These are phyloP conservation scores for Koerneria pararmatus DNA, from an alignment of 2,888 invertebrate genomes.

Conservation along the genomic window DNA sequence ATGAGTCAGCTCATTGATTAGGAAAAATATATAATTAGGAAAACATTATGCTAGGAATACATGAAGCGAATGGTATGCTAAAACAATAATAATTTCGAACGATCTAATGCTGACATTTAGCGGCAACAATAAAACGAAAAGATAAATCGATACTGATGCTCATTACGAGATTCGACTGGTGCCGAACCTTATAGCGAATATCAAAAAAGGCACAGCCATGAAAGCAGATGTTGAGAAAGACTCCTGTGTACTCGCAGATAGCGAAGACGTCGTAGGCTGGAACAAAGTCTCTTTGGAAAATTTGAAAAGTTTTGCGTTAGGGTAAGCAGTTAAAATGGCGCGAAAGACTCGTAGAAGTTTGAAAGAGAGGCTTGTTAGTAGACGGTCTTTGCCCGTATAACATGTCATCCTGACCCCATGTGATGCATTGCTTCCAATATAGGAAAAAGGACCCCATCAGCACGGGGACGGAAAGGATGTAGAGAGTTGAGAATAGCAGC, in stretches of 20 bases:
- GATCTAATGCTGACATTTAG: no score
- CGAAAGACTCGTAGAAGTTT: neutral
- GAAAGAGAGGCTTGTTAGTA: neutral
- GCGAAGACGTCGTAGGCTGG: constrained; percentile 58
- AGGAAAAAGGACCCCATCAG: constrained; percentile 52
- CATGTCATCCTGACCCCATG: constrained; percentile 42
- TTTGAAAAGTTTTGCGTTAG: neutral
- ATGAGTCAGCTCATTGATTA: no score
- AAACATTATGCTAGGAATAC: no score
- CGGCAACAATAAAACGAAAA: neutral
- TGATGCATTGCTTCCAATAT: constrained; percentile 58
- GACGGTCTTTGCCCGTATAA: neutral
- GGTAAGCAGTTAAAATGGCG: neutral
- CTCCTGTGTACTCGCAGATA: constrained; percentile 54
- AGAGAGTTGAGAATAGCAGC: constrained; percentile 45
- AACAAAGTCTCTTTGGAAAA: constrained; percentile 26
- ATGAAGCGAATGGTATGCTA: no score
- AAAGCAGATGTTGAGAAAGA: constrained; percentile 55
- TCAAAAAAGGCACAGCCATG: constrained; percentile 59
- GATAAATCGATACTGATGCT: neutral
- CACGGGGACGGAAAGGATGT: constrained; percentile 56
- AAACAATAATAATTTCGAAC: no score
- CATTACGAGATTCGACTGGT: constrained; percentile 26
- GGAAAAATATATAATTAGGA: no score
- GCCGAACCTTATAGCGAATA: constrained; percentile 55